These are phyloP conservation scores for Brachionichthys hirsutus DNA, from an alignment of 2,113 vertebrate genomes.

Conservation along the genomic window DNA sequence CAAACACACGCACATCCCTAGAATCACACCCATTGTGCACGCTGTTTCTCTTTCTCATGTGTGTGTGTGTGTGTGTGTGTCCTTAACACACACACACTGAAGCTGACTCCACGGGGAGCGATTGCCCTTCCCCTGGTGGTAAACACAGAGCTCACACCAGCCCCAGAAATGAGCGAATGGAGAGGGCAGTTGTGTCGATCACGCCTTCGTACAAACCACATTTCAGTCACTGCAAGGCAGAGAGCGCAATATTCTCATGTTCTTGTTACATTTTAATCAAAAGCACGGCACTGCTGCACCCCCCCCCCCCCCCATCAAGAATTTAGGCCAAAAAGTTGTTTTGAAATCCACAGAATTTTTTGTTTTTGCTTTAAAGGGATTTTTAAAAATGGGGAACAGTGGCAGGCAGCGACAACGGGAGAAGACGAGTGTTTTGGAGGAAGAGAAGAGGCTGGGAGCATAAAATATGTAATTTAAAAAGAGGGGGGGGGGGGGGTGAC, in stretches of 20 bases:
- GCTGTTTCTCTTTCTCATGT: too few relatives aligned
- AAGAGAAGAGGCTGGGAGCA: constrained; percentile 60
- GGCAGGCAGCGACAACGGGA: constrained; percentile 29
- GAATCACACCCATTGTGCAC: constrained; percentile 37
- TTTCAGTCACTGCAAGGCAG: not conserved
- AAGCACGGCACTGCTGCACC: constrained; percentile 4
- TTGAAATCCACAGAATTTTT: constrained; percentile 25
- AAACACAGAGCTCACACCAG: constrained; percentile 27
- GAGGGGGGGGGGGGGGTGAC: constrained; percentile 37
- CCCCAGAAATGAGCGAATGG: constrained; percentile 39
- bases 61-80: not conserved
- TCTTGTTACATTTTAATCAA: constrained; percentile 22
- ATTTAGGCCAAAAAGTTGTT: constrained; percentile 52
- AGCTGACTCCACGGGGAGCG: constrained; percentile 45
- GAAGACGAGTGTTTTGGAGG: constrained; percentile 50
- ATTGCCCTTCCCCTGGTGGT: constrained; percentile 52
- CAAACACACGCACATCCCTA: constrained; percentile 38
- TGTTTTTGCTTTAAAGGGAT: constrained; percentile 32
- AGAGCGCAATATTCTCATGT: not conserved
- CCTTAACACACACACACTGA: constrained; percentile 37
- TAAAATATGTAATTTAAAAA: constrained; percentile 66
- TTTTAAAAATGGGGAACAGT: constrained; percentile 40
- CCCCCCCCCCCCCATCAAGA: constrained; percentile 14
- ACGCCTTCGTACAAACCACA: constrained; percentile 1
- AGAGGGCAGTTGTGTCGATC: constrained; percentile 48